Conservation (phyloP, 2,888 invertebrate genomes). For the Epirrita christyi region DNA sequence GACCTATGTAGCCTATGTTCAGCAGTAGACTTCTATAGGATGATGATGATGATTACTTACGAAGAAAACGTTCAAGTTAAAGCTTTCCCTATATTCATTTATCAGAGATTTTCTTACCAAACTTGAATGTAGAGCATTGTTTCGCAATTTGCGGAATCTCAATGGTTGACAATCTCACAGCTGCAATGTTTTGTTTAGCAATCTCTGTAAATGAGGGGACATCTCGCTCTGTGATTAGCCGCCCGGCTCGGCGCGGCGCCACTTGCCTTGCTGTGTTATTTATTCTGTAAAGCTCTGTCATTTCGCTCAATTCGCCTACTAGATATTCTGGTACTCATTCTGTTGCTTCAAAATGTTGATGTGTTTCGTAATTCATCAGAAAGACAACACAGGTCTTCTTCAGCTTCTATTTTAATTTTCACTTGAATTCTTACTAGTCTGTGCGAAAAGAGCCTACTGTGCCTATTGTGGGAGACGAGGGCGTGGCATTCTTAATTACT, state of each 20-base stretch:
- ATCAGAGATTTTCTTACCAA: too few species aligned
- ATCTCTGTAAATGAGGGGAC: constrained; percentile 46
- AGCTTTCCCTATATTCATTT: too few species aligned
- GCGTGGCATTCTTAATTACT: too few species aligned
- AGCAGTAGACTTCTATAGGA: too few species aligned
- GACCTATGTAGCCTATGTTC: too few species aligned
- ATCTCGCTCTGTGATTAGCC: constrained; percentile 58
- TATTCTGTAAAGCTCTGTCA: constrained; percentile 48
- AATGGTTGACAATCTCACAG: constrained; percentile 23
- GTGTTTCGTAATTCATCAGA: constrained; percentile 7
- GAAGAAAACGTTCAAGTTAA: too few species aligned
- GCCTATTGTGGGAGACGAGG: too few species aligned
- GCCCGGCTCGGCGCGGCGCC: constrained; percentile 38
- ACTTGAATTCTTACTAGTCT: too few species aligned
- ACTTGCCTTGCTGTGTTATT: constrained; percentile 50
- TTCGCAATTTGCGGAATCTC: background rate
- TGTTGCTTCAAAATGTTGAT: constrained; percentile 20
- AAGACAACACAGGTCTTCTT: background rate
- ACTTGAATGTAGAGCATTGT: background rate
- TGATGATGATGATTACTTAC: too few species aligned
- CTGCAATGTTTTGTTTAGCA: constrained; percentile 45
- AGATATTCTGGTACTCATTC: constrained; percentile 18
- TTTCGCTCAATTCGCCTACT: constrained; percentile 35
- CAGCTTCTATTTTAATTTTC: too few species aligned
- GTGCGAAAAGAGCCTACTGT: too few species aligned